Conservation (phyloP, 2,113 vertebrate genomes). For the Cavia porcellus region DNA sequence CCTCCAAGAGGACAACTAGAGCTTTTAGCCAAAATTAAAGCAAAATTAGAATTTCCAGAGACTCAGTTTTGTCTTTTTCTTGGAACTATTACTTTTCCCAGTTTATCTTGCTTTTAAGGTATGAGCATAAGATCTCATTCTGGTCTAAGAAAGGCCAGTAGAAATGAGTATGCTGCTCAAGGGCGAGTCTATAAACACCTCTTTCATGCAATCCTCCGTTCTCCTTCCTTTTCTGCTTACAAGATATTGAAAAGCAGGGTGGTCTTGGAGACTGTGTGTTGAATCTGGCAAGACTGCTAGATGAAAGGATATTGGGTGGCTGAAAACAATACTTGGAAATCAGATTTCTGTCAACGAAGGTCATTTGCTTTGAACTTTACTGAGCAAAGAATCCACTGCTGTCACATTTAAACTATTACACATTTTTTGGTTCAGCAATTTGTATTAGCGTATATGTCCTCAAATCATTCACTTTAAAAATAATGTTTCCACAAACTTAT, state of each 20-base stretch:
- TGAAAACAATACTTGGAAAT: conserved; percentile 2
- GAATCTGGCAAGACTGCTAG: background rate
- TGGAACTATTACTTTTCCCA: conserved; percentile 2
- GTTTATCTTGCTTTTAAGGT: background rate
- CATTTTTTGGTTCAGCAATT: background rate
- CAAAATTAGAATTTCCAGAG: background rate
- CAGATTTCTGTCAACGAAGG: background rate
- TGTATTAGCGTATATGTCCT: conserved; percentile 22
- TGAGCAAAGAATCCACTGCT: background rate
- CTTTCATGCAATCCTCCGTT: background rate
- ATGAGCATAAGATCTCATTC: background rate
- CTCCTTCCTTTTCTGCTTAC: background rate
- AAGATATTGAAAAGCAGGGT: background rate
- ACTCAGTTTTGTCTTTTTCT: background rate
- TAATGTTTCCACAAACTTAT: background rate
- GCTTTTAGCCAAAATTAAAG: background rate
- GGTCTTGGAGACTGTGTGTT: background rate
- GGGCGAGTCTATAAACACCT: background rate
- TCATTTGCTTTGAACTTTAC: conserved; percentile 2
- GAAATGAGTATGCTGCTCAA: background rate
- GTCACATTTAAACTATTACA: background rate
- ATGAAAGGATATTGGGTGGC: background rate
- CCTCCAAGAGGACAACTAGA: background rate
- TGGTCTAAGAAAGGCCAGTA: background rate
- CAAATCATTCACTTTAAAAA: background rate